Evolutionary conservation across 2,113 vertebrate genomes (phyloP), one percentile per base, ranked within the genome.

Genomic region (Xenotilapia caudafasciata): DNA sequence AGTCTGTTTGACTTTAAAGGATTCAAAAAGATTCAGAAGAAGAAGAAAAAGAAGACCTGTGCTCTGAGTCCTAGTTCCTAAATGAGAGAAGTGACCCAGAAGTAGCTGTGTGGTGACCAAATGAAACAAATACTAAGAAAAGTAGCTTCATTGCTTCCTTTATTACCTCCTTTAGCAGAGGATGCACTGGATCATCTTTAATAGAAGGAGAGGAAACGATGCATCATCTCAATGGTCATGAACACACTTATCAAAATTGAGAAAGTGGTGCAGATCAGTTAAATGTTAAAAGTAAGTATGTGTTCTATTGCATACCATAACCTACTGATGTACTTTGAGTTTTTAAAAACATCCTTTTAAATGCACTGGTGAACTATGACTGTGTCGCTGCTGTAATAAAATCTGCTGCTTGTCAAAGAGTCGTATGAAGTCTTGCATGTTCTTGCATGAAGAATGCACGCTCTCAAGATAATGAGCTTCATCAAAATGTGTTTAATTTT

Each of bases 391-490:
- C 23, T 7, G 14, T 75, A 47, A 75, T 47, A 10, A 17, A 28
- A 28, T 28, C 68, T 28, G 8, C 68, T 75, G 23, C 40, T 75
- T 73, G 40, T 73, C 68, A 26, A 73, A 47, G 14, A 42, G 0
- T 47, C 1, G 6, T 38, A 38, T 8, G 60, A 38, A 38, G 60
- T 38, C 60, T 38, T 38, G 19, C 60, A 38, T 38, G 33, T 65
- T 28, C 3, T 73, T 73, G 14, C 40, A 15, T 47, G 40, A 17
- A 47, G 40, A 73, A 73, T 28, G 40, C 1, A 47, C 0, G 6
- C 14, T 28, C 21, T 45, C 21, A 73, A 45, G 21, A 45, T 26
- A 45, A 7, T 11, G 21, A 28, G 21, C 9, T 3, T 26, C 0
- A 17, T 47, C 40, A 47, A 47, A 73, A 15, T 75, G 40, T 28